Evolutionary conservation across 2,113 vertebrate species (phyloP), one percentile per base, ranked within the genome.

Genomic region (Ophthalmolycus amberensis): DNA sequence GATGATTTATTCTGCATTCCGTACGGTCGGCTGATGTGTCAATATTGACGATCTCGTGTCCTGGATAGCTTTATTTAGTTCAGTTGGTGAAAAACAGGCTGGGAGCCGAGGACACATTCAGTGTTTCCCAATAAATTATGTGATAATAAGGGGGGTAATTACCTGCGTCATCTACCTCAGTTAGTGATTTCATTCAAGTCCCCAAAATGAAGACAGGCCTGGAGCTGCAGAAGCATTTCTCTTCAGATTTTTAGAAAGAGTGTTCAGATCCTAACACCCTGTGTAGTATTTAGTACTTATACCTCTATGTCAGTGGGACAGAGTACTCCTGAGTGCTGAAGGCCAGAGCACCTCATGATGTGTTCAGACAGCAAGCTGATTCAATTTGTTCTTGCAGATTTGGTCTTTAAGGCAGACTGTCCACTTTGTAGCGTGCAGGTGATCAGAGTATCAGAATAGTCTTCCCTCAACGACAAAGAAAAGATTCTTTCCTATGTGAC

Each of bases 41-140:
- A 85, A 83, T 85, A 85, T 89, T 85, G 86, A 89, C 86, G 75
- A 52, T 83, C 78, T 84, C 29, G 38, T 83, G 86, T 80, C 69
- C 66, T 68, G 73, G 83, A 86, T 40, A 48, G 76, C 3, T 5
- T 82, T 68, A 46, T 58, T 82, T 34, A 72, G 72, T 66, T 80
- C 18, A 68, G 56, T 37, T 77, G 54, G 72, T 34, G 50, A 20
- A 79, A 80, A 87, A 72, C 58, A 63, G 59, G 14, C 54, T 14
- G 5, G 9, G 27, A 64, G 44, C 6, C 0, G 50, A 77, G 34
- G 27, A 25, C 1, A 29, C 34, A n/a, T 70, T 67, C 20, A n/a
- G 60, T 22, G 32, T 63, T 20, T 62, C 9, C 16, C 37, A 42
- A 10, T 8, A 0, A 22, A 9, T 34, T 37, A 8, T 29, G 15